Evolutionary conservation across 2,797 vertebrate species (phyloP).

Genomic region (Leucoraja ocellata): DNA sequence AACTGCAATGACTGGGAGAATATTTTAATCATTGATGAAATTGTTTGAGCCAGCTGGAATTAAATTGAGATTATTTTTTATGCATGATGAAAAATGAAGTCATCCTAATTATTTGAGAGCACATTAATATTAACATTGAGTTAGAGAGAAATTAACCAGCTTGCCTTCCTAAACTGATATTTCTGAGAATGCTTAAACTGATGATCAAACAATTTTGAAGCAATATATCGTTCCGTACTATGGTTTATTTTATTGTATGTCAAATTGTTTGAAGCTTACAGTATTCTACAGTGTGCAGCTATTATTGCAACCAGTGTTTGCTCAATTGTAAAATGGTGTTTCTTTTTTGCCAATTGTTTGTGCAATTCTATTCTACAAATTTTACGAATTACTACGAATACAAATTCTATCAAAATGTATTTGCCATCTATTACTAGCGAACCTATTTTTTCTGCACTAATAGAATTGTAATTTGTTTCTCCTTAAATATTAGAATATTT

Average conservation of each 20-base stretch:
- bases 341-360: background rate
- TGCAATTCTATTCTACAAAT: too few species aligned
- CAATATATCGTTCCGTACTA: too few species aligned
- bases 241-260: background rate
- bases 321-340: background rate
- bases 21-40: background rate
- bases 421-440: slow-evolving; percentile 5
- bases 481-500: slow-evolving; percentile 31
- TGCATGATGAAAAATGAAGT: background rate
- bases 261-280: background rate
- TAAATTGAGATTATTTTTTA: background rate
- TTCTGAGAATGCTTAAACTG: background rate
- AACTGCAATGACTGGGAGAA: background rate
- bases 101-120: background rate
- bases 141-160: background rate
- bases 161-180: background rate
- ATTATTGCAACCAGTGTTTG: background rate
- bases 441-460: background rate
- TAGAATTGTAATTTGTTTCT: slow-evolving; percentile 27
- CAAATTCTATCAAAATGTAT: background rate
- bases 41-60: background rate
- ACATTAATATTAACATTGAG: background rate
- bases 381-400: too few species aligned
- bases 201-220: background rate
- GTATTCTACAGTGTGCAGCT: background rate